A percentile compares a stretch with the other conserved stretches of the same genome.
Evolutionary conservation across 1,140 invertebrate genomes (phyloP).

Genomic region (Dufourea novaeangliae): DNA sequence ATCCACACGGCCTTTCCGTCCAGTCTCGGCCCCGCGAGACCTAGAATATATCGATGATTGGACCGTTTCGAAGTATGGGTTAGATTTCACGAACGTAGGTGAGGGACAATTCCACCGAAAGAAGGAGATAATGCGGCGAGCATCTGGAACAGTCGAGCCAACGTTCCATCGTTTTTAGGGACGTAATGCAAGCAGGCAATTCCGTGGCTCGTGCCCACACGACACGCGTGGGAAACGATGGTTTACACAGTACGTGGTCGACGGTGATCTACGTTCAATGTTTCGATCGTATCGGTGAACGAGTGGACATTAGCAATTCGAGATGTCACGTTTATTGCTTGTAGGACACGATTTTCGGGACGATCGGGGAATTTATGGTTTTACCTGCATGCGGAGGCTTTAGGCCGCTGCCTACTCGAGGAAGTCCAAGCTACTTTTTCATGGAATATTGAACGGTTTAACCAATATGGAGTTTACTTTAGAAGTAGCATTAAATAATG

Average conservation of each 20-base stretch:
- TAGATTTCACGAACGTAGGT: slow-evolving; percentile 58
- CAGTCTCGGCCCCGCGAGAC: neutral
- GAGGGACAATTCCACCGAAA: slow-evolving; percentile 36
- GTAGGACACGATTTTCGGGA: neutral
- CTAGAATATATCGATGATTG: slow-evolving; percentile 47
- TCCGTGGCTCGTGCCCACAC: slow-evolving; percentile 25
- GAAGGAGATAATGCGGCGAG: slow-evolving; percentile 41
- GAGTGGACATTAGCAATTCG: no score
- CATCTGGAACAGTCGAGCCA: slow-evolving; percentile 44
- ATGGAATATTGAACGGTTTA: no score
- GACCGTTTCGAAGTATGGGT: slow-evolving; percentile 22
- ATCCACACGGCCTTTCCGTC: neutral
- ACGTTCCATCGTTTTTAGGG: slow-evolving; percentile 32
- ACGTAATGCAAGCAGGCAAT: slow-evolving; percentile 23
- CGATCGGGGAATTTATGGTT: neutral
- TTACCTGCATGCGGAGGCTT: no score
- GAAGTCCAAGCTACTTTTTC: no score
- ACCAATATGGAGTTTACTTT: no score
- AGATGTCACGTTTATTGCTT: neutral
- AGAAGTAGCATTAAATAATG: no score
- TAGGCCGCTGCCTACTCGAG: no score
- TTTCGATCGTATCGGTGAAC: neutral
- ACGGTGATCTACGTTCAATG: slow-evolving; percentile 13
- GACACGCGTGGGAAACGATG: slow-evolving; percentile 54
- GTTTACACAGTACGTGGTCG: neutral